Evolutionary conservation across 2,888 invertebrate genomes (phyloP), one percentile per base, ranked within the genome.

Genomic region (Hetaerina titia): DNA sequence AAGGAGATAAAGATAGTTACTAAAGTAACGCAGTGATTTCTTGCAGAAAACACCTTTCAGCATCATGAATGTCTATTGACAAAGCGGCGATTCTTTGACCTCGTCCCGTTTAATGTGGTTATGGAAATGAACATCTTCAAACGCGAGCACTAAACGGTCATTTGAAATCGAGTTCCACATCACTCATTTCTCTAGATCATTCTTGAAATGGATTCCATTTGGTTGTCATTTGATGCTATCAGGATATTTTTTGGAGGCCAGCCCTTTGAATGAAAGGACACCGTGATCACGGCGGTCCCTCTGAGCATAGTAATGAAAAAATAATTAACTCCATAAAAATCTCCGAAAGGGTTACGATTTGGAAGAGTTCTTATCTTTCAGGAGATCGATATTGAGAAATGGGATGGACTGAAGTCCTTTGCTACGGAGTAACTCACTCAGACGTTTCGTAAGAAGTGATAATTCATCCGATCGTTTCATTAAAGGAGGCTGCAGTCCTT

Each of bases 401-500:
- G 81, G 81, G 25, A 2, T 31, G 19, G 81, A 15, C 81, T 31
- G 25, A 31, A 81, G 81, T 11, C 81, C 81, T 81, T 81, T 81
- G 81, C 81, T 31, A 81, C 9, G 31, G 11, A 31, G 25, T 81
- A 81, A 81, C 81, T 81, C 81, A 81, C 31, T 81, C 81, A 31
- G 92, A 92, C 64, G 92, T 69, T 56, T 74, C n/a, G 58, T 15
- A 74, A n/a, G 45, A 69, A 69, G 92, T 56, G 92, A 92, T 92
- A 92, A 92, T 56, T 64, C 45, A 69, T 69, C 22, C n/a, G 69
- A 57, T 92, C 92, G 92, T 92, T 92, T 92, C 22, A 92, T 92
- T 92, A 92, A 69, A n/a, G 64, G 56, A 22, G 69, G 57, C 69
- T 19, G 17, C 56, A 5, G n/a, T 57, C 69, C 56, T 19, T 45